phyloP scores from a whole-genome alignment of 2,797 vertebrate species.

The Gastrophryne carolinensis region DNA sequence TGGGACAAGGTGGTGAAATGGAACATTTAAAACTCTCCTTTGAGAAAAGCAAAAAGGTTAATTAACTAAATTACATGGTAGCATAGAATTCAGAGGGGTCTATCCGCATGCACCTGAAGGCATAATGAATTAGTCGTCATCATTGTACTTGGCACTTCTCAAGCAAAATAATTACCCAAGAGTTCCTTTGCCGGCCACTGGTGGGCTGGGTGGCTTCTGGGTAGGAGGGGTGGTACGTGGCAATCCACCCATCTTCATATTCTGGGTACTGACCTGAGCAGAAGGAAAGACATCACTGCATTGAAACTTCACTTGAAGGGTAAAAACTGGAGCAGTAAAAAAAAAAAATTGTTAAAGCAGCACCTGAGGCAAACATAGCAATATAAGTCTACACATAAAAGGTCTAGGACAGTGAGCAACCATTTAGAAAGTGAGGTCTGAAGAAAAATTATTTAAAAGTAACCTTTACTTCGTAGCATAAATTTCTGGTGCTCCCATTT shows the following conservation, averaged over 20 bases:
- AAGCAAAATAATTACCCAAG: constrained; percentile 82
- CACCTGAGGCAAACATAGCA: too few species aligned
- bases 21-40: background rate
- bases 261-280: constrained; percentile 91
- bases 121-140: background rate
- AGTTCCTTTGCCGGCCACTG: constrained; percentile 93
- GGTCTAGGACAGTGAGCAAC: too few species aligned
- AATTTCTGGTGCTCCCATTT: too few species aligned
- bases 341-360: too few species aligned
- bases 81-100: background rate
- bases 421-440: too few species aligned
- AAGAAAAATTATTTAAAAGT: too few species aligned
- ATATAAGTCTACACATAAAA: too few species aligned
- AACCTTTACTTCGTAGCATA: too few species aligned
- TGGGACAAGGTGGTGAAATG: background rate
- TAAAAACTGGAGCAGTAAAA: too few species aligned
- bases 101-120: background rate
- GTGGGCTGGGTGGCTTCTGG: constrained; percentile 97
- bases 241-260: constrained; percentile 92
- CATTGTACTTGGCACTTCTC: background rate
- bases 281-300: constrained; percentile 45
- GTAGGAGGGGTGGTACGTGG: constrained; percentile 95
- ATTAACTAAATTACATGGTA: background rate
- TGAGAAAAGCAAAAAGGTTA: background rate
- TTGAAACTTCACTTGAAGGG: background rate